Base-by-base conservation (phyloP, 30 jellyfish, hydroid and myxozoan species). In the Mastigias papua region DNA sequence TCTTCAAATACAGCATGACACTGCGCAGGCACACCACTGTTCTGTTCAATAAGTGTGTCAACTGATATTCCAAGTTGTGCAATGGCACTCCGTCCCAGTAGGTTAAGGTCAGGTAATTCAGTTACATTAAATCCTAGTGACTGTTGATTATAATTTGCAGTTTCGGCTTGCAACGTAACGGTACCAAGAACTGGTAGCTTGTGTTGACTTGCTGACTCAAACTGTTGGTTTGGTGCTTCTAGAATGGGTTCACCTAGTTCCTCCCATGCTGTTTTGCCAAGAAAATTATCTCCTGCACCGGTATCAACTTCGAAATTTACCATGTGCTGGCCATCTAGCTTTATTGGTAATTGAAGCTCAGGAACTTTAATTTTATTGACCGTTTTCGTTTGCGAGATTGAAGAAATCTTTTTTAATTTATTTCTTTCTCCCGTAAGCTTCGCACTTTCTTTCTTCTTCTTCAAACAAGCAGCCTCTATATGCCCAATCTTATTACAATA, bases 401-500 rank as follows among this genome's bases (percentile, higher is more conserved):
- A n/a, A n/a, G n/a, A n/a, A n/a, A n/a, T n/a, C n/a, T n/a, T n/a
- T 16, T 46, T 46, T 6, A 16, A 8, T 46, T 46, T 46, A 8
- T 46, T 46, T 16, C 16, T 8, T 6, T 46, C 60, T 6, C 16
- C 8, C 60, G 8, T 46, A 8, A 46, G 16, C 8, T 46, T 46
- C 16, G 8, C 16, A 16, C 60, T 46, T 8, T 46, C 60, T 46
- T 46, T 46, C 16, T 54, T 78, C 63, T 46, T 78, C 32, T 17
- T 8, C 7, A 58, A 80, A 74, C 89, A 78, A 61, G 46, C 89
- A 9, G 9, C 7, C 29, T 78, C 89, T 9, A 78, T 2, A 28
- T 78, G 89, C 2, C 89, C 89, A 28, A 7, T 78, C 83, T 54
- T 78, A 11, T 22, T 7, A 74, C 89, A 78, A 63, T 46, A 78